phyloP scores from a whole-genome alignment of 2,113 vertebrate genomes.

The Ranitomeya variabilis region DNA sequence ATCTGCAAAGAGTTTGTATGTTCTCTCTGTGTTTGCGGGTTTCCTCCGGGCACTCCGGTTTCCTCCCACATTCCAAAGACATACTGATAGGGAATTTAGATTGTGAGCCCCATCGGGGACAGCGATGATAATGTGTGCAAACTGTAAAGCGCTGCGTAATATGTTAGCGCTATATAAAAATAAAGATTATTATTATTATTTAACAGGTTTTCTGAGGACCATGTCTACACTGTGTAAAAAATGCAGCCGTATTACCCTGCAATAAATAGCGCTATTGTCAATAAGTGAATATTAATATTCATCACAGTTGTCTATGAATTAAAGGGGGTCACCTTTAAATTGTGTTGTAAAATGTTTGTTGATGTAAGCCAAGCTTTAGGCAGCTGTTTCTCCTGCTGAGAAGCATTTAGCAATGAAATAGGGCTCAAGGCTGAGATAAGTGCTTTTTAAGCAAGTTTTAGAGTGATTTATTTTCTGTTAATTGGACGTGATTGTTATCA shows the following conservation, averaged over 20 bases:
- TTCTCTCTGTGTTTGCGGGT: too few relatives aligned
- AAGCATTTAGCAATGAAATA: constrained; percentile 57
- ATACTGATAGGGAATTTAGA: too few relatives aligned
- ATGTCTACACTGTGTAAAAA: neutral
- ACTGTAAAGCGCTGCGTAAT: too few relatives aligned
- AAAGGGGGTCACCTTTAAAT: constrained; percentile 58
- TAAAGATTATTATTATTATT: too few relatives aligned
- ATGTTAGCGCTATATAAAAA: too few relatives aligned
- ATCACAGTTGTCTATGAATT: constrained; percentile 28
- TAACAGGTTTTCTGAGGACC: neutral
- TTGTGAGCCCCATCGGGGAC: too few relatives aligned
- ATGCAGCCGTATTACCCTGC: neutral
- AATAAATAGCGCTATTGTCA: constrained; percentile 28
- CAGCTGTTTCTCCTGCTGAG: constrained; percentile 59
- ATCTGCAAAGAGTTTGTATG: too few relatives aligned
- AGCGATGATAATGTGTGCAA: too few relatives aligned
- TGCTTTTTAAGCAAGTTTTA: constrained; percentile 60
- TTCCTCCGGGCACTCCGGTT: too few relatives aligned
- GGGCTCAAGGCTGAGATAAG: constrained; percentile 59
- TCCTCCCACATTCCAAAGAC: too few relatives aligned
- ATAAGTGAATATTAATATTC: constrained; percentile 43
- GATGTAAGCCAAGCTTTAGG: constrained; percentile 53
- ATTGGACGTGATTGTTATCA: constrained; percentile 60
- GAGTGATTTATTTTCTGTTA: constrained; percentile 59
- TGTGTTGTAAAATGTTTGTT: constrained; percentile 53